These are phyloP conservation scores for Pediacus dermestoides DNA, from an alignment of 2,888 invertebrate genomes.

Conservation along the genomic window DNA sequence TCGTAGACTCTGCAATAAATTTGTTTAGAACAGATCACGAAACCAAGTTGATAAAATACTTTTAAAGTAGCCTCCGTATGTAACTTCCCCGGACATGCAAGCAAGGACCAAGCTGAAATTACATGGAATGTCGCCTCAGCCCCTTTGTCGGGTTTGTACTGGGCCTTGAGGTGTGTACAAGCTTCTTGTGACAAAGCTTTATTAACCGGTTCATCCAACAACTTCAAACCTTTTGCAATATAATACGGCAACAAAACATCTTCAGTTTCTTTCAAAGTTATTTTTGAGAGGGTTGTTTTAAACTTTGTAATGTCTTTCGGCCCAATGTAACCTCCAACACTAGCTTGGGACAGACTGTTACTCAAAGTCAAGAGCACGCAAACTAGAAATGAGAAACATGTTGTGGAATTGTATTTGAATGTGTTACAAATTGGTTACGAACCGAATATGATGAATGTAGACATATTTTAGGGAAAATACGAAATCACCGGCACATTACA, in stretches of 20 bases:
- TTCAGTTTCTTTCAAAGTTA: conserved; percentile 40
- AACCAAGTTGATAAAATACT: conserved; percentile 47
- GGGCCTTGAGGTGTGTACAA: conserved; percentile 40
- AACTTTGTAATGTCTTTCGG: conserved; percentile 39
- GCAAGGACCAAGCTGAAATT: conserved; percentile 36
- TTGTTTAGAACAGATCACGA: not conserved
- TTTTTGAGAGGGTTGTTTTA: conserved; percentile 35
- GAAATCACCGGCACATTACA: conserved; percentile 33
- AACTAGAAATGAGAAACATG: conserved; percentile 16
- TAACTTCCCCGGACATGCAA: conserved; percentile 40
- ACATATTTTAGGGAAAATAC: conserved; percentile 22
- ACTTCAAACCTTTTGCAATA: conserved; percentile 67
- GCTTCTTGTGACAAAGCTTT: conserved; percentile 53
- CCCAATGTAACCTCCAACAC: conserved; percentile 45
- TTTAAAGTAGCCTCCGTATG: conserved; percentile 42
- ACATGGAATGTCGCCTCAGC: conserved; percentile 39
- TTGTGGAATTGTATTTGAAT: conserved; percentile 1
- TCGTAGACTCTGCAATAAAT: conserved; percentile 50
- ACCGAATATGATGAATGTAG: conserved; percentile 24
- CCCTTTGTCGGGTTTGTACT: conserved; percentile 35
- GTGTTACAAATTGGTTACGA: conserved; percentile 10
- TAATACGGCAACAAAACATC: conserved; percentile 69
- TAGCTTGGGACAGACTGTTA: conserved; percentile 33
- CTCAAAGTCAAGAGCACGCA: conserved; percentile 17
- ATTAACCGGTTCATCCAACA: conserved; percentile 61